Evolutionary conservation across 2,113 vertebrate genomes (phyloP), one percentile per base, ranked within the genome.

Genomic region (Arvicanthis niloticus): DNA sequence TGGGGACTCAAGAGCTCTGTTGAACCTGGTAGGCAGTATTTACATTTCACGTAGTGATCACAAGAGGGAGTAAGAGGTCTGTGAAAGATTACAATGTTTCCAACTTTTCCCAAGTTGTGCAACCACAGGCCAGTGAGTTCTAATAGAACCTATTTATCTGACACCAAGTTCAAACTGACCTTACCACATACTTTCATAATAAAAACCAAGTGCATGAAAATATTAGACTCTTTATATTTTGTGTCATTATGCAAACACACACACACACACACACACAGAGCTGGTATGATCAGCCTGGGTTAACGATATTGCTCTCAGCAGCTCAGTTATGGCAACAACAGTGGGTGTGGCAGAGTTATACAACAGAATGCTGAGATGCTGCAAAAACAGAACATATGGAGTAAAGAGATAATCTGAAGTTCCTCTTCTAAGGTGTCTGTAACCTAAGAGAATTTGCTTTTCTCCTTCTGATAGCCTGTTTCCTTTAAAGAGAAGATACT

Each of bases 51-150:
- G 73, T 1, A 0, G 77, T 89, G 87, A 92, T 96, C 98, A 98
- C 98, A 96, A 98, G 99, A 98, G 98, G 98, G 98, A 26, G 98
- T 24, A 94, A 96, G 95, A 97, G 98, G 16, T 93, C 98, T 98
- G 97, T 72, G 48, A 72, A 89, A 80, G 29, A 67, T 76, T 76
- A 67, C 5, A 31, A 42, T 70, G 70, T 73, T 91, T 94, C 78
- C 89, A 81, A 88, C 26, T n/a, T 82, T 78, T 93, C 89, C n/a
- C 56, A 67, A 70, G 2, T 68, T 88, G 12, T 60, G 42, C 48
- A 51, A 68, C 87, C 67, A 89, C 17, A 93, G 48, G 12, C 8
- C 13, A 1, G 42, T 19, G 56, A 80, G 17, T 68, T 89, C 21
- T 88, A 31, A 24, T n/a, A 93, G 65, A 34, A 92, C 12, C 42